Base-by-base conservation (phyloP, 2,888 invertebrate genomes). In the Coecobrya sp. region DNA sequence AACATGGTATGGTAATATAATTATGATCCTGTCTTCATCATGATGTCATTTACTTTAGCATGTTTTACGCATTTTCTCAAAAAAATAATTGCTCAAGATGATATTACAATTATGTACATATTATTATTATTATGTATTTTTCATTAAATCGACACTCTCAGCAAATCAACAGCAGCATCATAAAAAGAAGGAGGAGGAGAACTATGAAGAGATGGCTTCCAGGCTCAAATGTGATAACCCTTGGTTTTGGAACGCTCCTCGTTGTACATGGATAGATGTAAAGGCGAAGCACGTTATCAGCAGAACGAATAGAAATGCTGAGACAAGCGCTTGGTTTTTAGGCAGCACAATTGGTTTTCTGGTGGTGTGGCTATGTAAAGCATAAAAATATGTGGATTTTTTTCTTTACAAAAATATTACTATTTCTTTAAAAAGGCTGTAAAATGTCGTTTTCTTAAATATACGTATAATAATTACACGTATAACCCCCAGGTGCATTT, bases 201-300 rank as follows among this genome's bases (percentile, higher is more conserved):
- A 82, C 10, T 93, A 91, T 49, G 73, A 49, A 19, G 79, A 89
- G 22, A 73, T 90, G n/a, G 59, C 62, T 49, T n/a, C 25, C 25
- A 82, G 87, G 36, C 45, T 93, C 22, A 81, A 86, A 2, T 93
- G 93, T 79, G 92, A 93, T 65, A 87, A 93, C 86, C 93, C 93
- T 27, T 93, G 93, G 93, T 93, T 93, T 68, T 93, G 93, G 93
- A 93, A 93, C 73, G 82, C 93, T 25, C 90, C 92, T 25, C 88
- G 87, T 55, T 93, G 93, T 79, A 65, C 91, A 4, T 93, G 88
- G 87, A 25, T 93, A 25, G 93, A 93, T 79, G 16, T 88, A 8
- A 87, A 82, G 84, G 49, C 87, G n/a, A 76, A 52, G 19, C 91
- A 88, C n/a, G 76, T 90, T 36, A 45, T 30, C 42, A n/a, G 36